Evolutionary conservation across 2,888 invertebrate genomes (phyloP), one percentile per base, ranked within the genome.

Genomic region (Sipha maydis): DNA sequence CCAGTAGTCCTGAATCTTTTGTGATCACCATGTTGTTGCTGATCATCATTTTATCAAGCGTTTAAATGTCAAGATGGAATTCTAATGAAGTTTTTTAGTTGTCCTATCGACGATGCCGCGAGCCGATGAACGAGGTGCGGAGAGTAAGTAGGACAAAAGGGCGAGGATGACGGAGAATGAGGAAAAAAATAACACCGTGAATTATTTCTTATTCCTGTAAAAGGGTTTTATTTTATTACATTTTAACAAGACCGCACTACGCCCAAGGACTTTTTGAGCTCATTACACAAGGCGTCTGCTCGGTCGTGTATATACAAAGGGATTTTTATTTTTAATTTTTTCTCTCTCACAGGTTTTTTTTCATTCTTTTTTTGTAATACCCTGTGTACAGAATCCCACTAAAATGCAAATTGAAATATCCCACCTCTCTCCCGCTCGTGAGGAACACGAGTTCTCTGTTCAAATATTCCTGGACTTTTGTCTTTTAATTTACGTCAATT

Each of bases 401-500:
- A 79, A 86, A 86, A 86, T 86, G 86, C 86, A 86, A 86, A 86
- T 86, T 86, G 86, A 86, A 86, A 86, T 80, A 56, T 73, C 79
- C 85, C 21, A 19, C 54, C 56, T 34, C 19, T 56, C 17, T 11
- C 28, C 41, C 38, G 25, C 19, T 34, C 11, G 28, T 48, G n/a
- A 21, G 21, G 73, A 86, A 86, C 80, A 88, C 48, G 80, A 75
- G 61, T 82, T 73, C 67, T 73, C 80, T 86, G 86, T 86, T 86
- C 80, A 75, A 86, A 86, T 86, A 86, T 73, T 88, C 82, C 88
- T 75, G 88, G 88, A 82, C 88, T 88, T 86, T 88, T 88, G 88
- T 88, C 88, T 88, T 88, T 88, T 82, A 88, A 88, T 88, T 88
- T 82, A 75, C 80, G 88, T 88, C 88, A 88, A 88, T 88, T 88